A percentile compares a stretch with the other conserved stretches of the same genome.
These are phyloP conservation scores for Toxotes lorentzi DNA, from an alignment of 2,797 vertebrate species.

Conservation along the genomic window DNA sequence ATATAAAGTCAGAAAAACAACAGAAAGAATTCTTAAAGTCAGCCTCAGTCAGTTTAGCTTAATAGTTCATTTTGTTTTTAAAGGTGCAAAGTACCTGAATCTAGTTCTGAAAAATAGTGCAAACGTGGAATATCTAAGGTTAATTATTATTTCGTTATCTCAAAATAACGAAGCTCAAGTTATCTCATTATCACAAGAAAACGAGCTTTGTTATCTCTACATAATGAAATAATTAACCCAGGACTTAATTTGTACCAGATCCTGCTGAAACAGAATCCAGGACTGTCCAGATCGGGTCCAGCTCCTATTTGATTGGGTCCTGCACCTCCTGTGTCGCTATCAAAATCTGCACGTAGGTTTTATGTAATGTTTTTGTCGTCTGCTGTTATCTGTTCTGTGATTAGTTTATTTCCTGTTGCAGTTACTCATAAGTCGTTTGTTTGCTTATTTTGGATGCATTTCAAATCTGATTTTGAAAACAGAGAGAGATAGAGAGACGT, in stretches of 20 bases:
- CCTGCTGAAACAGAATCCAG: no score
- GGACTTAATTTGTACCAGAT: no score
- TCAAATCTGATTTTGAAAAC: no score
- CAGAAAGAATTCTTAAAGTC: not conserved
- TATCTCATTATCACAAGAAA: no score
- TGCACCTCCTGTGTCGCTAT: not conserved
- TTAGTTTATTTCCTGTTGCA: not conserved
- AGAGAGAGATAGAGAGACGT: no score
- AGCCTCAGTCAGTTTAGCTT: not conserved
- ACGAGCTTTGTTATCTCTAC: no score
- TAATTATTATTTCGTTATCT: no score
- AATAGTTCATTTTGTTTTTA: not conserved
- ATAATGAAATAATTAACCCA: no score
- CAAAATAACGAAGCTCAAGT: no score
- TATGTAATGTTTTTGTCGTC: not conserved
- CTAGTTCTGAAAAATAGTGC: not conserved
- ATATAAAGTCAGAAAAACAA: not conserved
- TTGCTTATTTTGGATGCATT: not conserved
- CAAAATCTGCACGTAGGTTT: not conserved
- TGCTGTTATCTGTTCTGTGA: not conserved
- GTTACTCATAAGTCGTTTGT: not conserved
- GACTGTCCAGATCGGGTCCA: not conserved
- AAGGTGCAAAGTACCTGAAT: not conserved
- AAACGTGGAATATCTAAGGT: not conserved
- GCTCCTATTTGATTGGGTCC: not conserved